Percentiles rank a stretch among this genome's conserved stretches.
Evolutionary conservation across 1,140 invertebrate species (phyloP).

Genomic region (Hyposmocoma kahamanoa): DNA sequence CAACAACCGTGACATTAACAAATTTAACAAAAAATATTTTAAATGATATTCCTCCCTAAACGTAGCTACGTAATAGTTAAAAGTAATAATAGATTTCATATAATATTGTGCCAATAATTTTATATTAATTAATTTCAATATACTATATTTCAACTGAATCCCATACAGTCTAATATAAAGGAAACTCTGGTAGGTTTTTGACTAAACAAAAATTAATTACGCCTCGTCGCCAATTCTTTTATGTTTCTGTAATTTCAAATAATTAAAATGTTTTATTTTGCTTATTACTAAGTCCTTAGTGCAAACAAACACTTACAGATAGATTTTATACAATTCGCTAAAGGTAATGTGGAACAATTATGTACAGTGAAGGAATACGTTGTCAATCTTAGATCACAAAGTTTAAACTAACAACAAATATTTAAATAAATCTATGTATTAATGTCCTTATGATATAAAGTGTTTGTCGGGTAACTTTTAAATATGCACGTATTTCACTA

Average conservation of each 20-base stretch:
- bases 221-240: background rate
- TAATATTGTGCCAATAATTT: constrained; percentile 14
- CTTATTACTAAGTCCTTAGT: background rate
- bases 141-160: constrained; percentile 23
- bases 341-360: background rate
- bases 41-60: constrained; percentile 14
- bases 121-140: background rate
- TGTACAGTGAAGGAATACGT: too few species aligned
- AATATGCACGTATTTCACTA: constrained; percentile 2
- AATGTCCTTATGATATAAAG: background rate
- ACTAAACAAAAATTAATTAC: constrained; percentile 28
- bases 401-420: constrained; percentile 35
- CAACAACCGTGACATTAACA: constrained; percentile 48
- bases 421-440: constrained; percentile 12
- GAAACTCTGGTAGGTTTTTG: constrained; percentile 49
- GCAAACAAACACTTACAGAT: background rate
- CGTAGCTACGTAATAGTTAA: constrained; percentile 8
- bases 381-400: constrained; percentile 28
- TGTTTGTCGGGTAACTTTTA: background rate
- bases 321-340: background rate
- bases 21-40: constrained; percentile 43
- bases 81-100: background rate
- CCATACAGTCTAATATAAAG: too few species aligned
- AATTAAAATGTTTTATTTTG: background rate
- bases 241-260: background rate